These are phyloP conservation scores for Volucella inanis DNA, from an alignment of 2,888 invertebrate species.

Conservation along the genomic window DNA sequence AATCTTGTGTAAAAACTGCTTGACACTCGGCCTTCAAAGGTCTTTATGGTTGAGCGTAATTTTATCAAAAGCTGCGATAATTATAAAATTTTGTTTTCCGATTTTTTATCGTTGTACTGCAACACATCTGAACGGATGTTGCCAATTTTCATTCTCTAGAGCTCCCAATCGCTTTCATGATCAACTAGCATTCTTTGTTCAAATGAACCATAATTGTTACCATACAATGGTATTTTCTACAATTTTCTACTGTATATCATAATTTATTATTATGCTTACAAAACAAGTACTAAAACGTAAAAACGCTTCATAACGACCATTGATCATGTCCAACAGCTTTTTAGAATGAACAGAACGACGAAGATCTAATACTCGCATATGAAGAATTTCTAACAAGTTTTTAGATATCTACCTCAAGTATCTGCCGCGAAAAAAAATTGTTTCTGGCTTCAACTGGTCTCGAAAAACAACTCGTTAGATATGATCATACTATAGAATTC, in stretches of 20 bases:
- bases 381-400: slow-evolving; percentile 59
- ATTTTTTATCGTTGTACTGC: too few relatives aligned
- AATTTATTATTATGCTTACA: slow-evolving; percentile 10
- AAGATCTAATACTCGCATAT: slow-evolving; percentile 11
- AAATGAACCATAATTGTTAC: slow-evolving; percentile 19
- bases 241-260: slow-evolving; percentile 1
- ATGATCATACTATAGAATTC: slow-evolving; percentile 14
- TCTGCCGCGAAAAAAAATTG: slow-evolving; percentile 14
- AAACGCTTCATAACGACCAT: slow-evolving; percentile 5
- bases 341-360: slow-evolving; percentile 33
- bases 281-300: slow-evolving; percentile 16
- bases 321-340: slow-evolving; percentile 46
- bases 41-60: too few relatives aligned
- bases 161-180: background rate
- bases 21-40: too few relatives aligned
- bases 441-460: slow-evolving; percentile 5
- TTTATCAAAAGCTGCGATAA: too few relatives aligned
- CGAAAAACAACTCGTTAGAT: slow-evolving; percentile 34
- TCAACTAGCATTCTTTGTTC: slow-evolving; percentile 18
- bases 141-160: slow-evolving; percentile 22
- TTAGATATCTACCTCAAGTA: background rate
- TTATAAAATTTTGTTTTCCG: too few relatives aligned
- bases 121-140: slow-evolving; percentile 15
- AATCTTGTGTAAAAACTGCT: too few relatives aligned
- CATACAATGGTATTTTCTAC: slow-evolving; percentile 9